Conservation (phyloP, 2,797 vertebrate species). For the Chiroxiphia lanceolata region DNA sequence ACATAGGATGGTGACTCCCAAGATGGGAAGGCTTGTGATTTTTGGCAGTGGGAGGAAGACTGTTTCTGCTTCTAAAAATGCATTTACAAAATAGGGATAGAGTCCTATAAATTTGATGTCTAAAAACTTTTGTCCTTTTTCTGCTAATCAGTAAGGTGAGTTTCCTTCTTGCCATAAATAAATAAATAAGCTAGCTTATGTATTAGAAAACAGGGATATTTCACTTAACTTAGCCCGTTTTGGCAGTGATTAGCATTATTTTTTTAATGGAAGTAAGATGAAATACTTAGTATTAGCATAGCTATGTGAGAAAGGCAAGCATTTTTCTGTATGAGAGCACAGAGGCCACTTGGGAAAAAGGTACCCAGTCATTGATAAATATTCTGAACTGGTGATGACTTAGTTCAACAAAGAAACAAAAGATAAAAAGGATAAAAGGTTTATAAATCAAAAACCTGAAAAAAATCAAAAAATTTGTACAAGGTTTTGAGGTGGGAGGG, state of each 20-base stretch:
- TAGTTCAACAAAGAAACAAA: neutral
- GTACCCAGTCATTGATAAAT: neutral
- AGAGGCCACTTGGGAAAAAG: neutral
- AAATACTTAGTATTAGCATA: neutral
- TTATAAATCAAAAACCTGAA: neutral
- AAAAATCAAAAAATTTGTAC: neutral
- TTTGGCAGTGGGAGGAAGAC: neutral
- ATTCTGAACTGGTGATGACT: neutral
- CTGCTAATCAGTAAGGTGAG: neutral
- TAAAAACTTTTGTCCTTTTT: neutral
- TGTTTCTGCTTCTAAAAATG: neutral
- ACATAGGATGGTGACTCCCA: neutral
- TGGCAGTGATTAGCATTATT: neutral
- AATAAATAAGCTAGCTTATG: neutral
- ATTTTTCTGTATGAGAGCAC: neutral
- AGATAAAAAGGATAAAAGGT: neutral
- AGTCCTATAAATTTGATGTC: neutral
- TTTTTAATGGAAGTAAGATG: neutral
- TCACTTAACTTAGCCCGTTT: neutral
- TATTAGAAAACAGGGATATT: neutral
- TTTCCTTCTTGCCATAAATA: neutral
- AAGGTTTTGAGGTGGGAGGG: neutral
- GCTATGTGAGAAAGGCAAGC: neutral
- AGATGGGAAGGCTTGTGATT: neutral
- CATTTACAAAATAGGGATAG: neutral